Base-by-base conservation (phyloP, 2,888 invertebrate genomes). In the Drosophila kanekoi region DNA sequence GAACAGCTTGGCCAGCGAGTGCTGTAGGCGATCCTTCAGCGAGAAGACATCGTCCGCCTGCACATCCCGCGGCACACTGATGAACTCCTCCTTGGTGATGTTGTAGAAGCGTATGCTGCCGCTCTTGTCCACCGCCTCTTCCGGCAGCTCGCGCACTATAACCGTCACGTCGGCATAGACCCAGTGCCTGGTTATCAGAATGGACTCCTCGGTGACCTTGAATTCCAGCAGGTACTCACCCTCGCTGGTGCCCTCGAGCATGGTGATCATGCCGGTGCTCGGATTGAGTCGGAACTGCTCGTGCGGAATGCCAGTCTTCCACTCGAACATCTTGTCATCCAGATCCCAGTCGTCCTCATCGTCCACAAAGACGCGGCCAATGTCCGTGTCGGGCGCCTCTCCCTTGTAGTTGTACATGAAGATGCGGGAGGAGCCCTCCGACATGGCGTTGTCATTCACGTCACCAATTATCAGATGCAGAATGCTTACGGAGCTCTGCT, bases 311-410 rank as follows among this genome's bases (percentile, higher is more conserved):
- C 92, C 92, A 38, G 87, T 84, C 40, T 93, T 91, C 96, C 96
- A 97, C 70, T 93, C 93, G 91, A 98, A 99, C 13, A 94, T 93
- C 93, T 99, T 99, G 92, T 99, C 98, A 0, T 95, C 95, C 51
- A 98, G 93, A 92, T 99, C 99, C 99, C 99, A 99, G 91, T 99
- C 99, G 90, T 99, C 99, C 0, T 95, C 94, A 92, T 99, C 99
- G 44, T 97, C 95, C 0, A 99, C 99, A 93, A 96, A 99, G 1
- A 93, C 91, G 0, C 97, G 94, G 0, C 99, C 99, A 63, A 99
- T 97, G 77, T 96, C 95, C 0, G 96, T 96, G 72, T 96, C 95
- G 0, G 96, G 96, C 0, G 95, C 95, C 80, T 96, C 94, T 68
- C 97, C 97, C 94, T 96, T 96, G 91, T 98, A 99, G 90, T 98